Evolutionary conservation across 1,140 invertebrate species (phyloP), one percentile per base, ranked within the genome.

Genomic region (Nasonia giraulti): DNA sequence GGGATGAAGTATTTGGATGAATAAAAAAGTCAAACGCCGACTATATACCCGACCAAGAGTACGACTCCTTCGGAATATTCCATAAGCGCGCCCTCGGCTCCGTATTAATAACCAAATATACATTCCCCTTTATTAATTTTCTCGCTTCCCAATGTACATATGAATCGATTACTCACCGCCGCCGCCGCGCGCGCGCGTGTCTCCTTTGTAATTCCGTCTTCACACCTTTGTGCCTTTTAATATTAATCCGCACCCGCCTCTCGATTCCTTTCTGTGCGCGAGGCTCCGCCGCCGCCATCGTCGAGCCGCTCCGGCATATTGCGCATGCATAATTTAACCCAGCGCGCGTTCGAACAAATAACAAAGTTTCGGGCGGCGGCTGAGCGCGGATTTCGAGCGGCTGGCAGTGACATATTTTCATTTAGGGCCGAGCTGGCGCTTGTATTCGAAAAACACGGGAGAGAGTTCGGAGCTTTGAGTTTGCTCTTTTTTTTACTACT

Each of bases 261-360:
- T 84, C 78, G 31, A 68, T 27, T 68, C 55, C 44, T 33, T 50
- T 37, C 50, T 66, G 40, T 27, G 76, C 40, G 31, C 27, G 71
- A 40, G 31, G 14, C 73, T 27, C 75, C 40, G 31, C n/a, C n/a
- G 40, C 80, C 27, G 33, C 3, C 33, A 4, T 0, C 33, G 33
- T 37, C 33, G 33, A 37, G 33, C n/a, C 23, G 40, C 80, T 55
- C 10, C 89, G 84, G 89, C 91, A 92, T 92, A 92, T 93, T 93
- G 91, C 90, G 91, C 91, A 92, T 92, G 91, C 92, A 93, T 93
- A 93, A 93, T 93, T 93, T 91, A 93, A 91, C 90, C 87, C 90
- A 89, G 23, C 44, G 23, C 31, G 55, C 44, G 55, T 44, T 77
- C 91, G 89, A 92, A 92, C 91, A 92, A 92, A 92, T 93, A 92